Evolutionary conservation across 2,797 vertebrate genomes (phyloP).

Genomic region (Dendrocincla tyrannina): DNA sequence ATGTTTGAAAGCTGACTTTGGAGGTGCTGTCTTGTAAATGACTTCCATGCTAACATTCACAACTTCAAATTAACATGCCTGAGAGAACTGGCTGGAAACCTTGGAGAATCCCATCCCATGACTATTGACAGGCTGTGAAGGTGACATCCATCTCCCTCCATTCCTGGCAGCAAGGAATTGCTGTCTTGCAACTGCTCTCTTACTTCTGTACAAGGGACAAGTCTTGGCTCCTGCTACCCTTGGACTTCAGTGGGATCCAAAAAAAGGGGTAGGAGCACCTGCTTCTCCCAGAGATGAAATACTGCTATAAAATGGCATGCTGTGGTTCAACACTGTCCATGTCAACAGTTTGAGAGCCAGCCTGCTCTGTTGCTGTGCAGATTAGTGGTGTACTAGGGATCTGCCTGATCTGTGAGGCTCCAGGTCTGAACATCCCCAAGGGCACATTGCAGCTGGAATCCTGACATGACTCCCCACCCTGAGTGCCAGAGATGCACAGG

Average conservation of each 20-base stretch:
- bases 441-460: neutral
- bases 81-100: neutral
- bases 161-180: neutral
- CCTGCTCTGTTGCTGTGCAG: neutral
- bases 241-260: neutral
- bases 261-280: neutral
- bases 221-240: neutral
- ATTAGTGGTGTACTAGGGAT: accelerated
- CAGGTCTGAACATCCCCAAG: neutral
- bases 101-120: neutral
- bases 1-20: neutral
- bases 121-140: neutral
- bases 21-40: neutral
- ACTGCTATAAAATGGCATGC: neutral
- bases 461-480: neutral
- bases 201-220: neutral
- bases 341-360: neutral
- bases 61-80: neutral
- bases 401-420: neutral
- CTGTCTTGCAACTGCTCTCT: neutral
- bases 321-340: neutral
- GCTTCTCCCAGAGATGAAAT: neutral
- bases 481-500: accelerated
- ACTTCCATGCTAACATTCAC: neutral
- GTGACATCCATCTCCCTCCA: accelerated